Conservation (phyloP, 2,113 vertebrate genomes). For the Oriolus oriolus region DNA sequence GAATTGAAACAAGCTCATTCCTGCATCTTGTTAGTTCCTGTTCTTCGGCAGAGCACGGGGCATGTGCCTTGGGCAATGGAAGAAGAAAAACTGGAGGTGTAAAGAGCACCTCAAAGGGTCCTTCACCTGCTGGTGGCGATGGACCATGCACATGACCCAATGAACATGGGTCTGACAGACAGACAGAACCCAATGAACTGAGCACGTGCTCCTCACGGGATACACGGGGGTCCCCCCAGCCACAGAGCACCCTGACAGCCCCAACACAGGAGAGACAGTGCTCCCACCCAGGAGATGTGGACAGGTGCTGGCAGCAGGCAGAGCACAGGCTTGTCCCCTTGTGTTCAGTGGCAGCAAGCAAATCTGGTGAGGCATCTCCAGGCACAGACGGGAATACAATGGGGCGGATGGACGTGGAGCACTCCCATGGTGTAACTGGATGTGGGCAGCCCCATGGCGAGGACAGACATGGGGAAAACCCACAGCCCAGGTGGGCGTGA, state of each 20-base stretch:
- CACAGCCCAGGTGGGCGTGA: fast-evolving
- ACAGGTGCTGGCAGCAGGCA: not conserved
- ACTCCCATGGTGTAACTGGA: not conserved
- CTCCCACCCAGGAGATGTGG: not conserved
- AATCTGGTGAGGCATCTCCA: not conserved
- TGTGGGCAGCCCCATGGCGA: not conserved
- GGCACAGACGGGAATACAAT: fast-evolving
- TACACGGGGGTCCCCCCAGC: fast-evolving
- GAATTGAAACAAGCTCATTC: conserved; percentile 18
- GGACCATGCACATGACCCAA: not conserved
- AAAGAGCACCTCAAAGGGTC: not conserved
- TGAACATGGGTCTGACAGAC: too few species aligned
- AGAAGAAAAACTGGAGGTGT: not conserved
- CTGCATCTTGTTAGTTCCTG: not conserved
- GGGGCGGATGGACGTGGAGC: not conserved
- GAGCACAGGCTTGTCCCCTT: not conserved
- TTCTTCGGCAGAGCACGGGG: not conserved
- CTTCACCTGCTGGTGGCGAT: not conserved
- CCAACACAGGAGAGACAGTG: not conserved
- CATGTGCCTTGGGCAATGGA: not conserved
- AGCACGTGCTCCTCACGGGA: fast-evolving
- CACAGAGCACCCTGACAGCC: not conserved
- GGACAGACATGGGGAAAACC: not conserved
- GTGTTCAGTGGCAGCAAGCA: not conserved
- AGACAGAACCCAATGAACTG: too few species aligned